phyloP scores from a whole-genome alignment of 2,797 vertebrate genomes.

The Austrolebias charrua region DNA sequence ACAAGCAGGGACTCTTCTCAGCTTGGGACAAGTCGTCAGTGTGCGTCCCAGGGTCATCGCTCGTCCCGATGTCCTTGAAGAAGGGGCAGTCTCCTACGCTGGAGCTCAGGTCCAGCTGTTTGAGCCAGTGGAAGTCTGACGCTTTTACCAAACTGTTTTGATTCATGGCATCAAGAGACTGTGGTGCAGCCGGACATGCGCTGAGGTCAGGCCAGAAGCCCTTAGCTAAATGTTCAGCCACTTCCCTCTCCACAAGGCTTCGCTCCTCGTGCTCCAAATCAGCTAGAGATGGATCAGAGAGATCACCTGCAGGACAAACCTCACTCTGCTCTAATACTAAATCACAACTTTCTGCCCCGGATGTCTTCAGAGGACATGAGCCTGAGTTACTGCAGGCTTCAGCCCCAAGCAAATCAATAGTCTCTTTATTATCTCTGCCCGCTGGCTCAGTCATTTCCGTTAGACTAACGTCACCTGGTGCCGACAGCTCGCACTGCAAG shows the following conservation, averaged over 20 bases:
- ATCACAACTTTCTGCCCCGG: conserved; percentile 36
- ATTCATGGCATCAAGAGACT: conserved; percentile 74
- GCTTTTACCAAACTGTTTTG: conserved; percentile 80
- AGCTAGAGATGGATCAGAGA: conserved; percentile 43
- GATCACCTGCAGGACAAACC: conserved; percentile 36
- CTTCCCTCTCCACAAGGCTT: conserved; percentile 92
- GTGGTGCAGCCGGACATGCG: conserved; percentile 72
- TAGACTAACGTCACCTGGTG: conserved; percentile 30
- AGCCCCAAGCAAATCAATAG: conserved; percentile 48
- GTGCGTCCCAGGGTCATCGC: conserved; percentile 74
- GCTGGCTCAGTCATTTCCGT: conserved; percentile 47
- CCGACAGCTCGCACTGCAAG: conserved; percentile 61
- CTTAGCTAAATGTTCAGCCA: conserved; percentile 94
- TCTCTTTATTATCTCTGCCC: conserved; percentile 39
- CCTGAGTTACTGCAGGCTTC: conserved; percentile 40
- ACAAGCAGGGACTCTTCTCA: conserved; percentile 86
- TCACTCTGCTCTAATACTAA: conserved; percentile 46
- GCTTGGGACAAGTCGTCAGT: conserved; percentile 76
- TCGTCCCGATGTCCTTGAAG: conserved; percentile 83
- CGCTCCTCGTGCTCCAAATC: conserved; percentile 59
- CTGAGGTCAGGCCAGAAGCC: conserved; percentile 93
- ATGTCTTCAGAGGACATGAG: conserved; percentile 52
- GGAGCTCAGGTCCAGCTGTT: conserved; percentile 84
- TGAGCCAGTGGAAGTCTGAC: conserved; percentile 92
- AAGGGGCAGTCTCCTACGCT: conserved; percentile 92